These are phyloP conservation scores for Actinia tenebrosa DNA, from an alignment of 64 coral and sea anemone genomes.

Conservation along the genomic window DNA sequence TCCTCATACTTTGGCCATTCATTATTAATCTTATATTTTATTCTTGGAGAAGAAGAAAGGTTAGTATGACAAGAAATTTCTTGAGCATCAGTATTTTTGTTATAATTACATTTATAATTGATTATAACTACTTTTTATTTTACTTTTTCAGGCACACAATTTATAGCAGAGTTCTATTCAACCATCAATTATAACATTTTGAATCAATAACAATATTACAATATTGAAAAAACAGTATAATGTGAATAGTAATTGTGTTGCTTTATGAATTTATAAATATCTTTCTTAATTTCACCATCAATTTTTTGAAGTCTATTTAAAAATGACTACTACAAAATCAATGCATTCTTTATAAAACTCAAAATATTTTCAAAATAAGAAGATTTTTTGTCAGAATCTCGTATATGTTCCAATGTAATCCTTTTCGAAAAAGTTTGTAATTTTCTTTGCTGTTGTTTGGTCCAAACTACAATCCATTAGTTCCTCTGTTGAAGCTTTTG, in stretches of 20 bases:
- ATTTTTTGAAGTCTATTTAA: background rate
- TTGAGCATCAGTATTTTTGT: background rate
- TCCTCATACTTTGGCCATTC: constrained; percentile 86
- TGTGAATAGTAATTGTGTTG: background rate
- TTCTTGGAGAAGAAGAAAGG: constrained; percentile 68
- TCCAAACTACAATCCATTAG: constrained; percentile 92
- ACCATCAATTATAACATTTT: background rate
- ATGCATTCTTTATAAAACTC: background rate
- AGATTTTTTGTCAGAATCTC: too few relatives aligned
- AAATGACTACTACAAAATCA: background rate
- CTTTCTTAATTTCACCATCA: background rate
- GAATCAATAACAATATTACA: too few relatives aligned
- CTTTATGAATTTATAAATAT: background rate
- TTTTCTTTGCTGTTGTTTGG: constrained; percentile 73
- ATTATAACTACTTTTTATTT: background rate
- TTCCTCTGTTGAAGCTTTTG: constrained; percentile 64
- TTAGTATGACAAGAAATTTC: background rate
- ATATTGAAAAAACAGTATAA: background rate
- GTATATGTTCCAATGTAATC: constrained; percentile 2
- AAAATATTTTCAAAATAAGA: background rate
- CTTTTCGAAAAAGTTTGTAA: constrained; percentile 81
- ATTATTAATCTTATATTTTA: constrained; percentile 83
- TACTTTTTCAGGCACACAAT: background rate
- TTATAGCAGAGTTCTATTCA: background rate
- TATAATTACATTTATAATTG: background rate